Evolutionary conservation across 30 jellyfish, hydroid and myxozoan species (phyloP), one percentile per base, ranked within the genome.

Genomic region (Pelagia noctiluca): DNA sequence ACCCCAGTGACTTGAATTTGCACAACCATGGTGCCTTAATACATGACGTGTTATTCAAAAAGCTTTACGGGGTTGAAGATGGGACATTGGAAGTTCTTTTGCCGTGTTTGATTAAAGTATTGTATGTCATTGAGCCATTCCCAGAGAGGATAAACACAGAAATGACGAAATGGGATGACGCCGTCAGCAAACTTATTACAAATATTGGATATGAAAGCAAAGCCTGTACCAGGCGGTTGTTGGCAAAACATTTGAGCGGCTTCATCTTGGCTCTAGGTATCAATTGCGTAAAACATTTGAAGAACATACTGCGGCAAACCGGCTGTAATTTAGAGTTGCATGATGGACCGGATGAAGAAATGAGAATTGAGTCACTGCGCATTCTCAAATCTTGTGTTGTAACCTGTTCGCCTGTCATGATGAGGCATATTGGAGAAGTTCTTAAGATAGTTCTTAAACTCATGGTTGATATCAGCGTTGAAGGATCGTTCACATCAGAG

Each of bases 11-110:
- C 23, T 67, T 90, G 78, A 71, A 72, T 47, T 47, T 84, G 53
- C 53, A 75, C 74, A 90, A 84, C 53, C 92, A 90, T 46, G 95
- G 86, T 3, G 96, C 37, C 1, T 72, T 90, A 30, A 77, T 90
- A 7, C 83, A 90, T 54, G 93, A 90, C 35, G 92, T 69, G 19
- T 65, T 90, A 24, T 90, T 74, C 82, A 83, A 76, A 35, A 80
- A 84, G 63, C 76, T 90, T 36, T 90, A 63, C 69, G 72, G 92
- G 19, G 67, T 78, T 22, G 74, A 77, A 24, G 88, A 74, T 26
- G 38, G 35, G 33, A 50, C 87, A 35, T 76, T 84, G 11, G 68
- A 57, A 76, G 89, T 83, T 26, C 78, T 71, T 29, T 71, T 90
- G 46, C 85, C 92, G 0, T 90, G 97, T 62, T 46, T 90, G 63